A percentile compares a stretch with the other conserved stretches of the same genome.
These are phyloP conservation scores for Agrochola lychnidis DNA, from an alignment of 2,888 invertebrate species.

Conservation along the genomic window DNA sequence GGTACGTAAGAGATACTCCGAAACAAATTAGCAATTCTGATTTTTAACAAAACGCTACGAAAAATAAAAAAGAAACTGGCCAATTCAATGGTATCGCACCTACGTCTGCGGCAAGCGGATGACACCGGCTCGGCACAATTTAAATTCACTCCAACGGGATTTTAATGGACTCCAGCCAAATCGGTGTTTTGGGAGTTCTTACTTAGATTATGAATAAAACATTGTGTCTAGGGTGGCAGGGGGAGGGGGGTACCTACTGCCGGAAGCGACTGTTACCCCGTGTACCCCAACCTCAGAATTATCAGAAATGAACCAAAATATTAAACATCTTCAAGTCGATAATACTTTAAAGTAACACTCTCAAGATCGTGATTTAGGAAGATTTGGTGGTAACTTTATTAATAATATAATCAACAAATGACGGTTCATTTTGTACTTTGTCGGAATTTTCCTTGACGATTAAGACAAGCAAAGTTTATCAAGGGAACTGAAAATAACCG, in stretches of 20 bases:
- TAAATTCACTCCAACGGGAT: conserved; percentile 79
- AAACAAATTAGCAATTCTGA: conserved; percentile 65
- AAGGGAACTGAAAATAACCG: conserved; percentile 43
- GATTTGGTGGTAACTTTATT: conserved; percentile 49
- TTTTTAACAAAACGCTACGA: conserved; percentile 47
- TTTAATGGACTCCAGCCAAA: conserved; percentile 83
- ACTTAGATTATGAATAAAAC: conserved; percentile 86
- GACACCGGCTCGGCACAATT: conserved; percentile 71
- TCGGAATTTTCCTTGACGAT: conserved; percentile 43
- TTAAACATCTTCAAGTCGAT: conserved; percentile 61
- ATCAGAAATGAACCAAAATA: conserved; percentile 70
- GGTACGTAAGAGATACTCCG: conserved; percentile 31
- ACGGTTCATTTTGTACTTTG: conserved; percentile 54
- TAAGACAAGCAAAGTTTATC: conserved; percentile 42
- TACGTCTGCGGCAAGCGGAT: conserved; percentile 52
- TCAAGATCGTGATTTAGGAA: conserved; percentile 39
- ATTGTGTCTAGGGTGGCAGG: conserved; percentile 69
- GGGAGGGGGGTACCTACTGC: conserved; percentile 46
- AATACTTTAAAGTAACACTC: conserved; percentile 55
- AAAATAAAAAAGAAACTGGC: conserved; percentile 38
- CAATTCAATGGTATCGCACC: conserved; percentile 52
- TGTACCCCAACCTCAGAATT: conserved; percentile 69
- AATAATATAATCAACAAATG: conserved; percentile 63
- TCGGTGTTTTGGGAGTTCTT: conserved; percentile 83
- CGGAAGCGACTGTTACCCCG: conserved; percentile 49